Base-by-base conservation (phyloP, 2,888 invertebrate genomes). In the Phragmatobia fuliginosa region DNA sequence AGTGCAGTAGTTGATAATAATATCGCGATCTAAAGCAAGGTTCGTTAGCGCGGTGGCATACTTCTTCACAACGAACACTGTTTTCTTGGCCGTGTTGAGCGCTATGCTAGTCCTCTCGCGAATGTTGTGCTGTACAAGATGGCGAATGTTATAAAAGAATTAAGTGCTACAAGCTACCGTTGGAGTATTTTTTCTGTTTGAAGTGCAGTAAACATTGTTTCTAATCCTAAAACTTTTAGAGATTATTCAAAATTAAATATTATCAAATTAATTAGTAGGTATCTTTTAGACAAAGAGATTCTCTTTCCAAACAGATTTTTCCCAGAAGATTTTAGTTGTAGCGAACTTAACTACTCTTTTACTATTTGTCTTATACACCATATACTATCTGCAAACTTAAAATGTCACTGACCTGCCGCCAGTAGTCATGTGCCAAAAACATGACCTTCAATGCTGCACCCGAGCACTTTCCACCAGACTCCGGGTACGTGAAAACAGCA, bases 371-470 rank as follows among this genome's bases (percentile, higher is more conserved):
- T 5, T 7, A 36, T 36, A 36, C 36, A 36, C 36, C 36, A 10
- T 2, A 1, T 28, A 28, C 8, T 28, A n/a, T 11, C 7, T 28
- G 0, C 28, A 28, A 38, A 36, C 6, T 6, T 36, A 62, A 41
- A 41, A 21, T 31, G 6, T 2, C 21, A 33, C 73, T 52, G n/a
- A 98, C 98, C 92, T 96, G 96, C 85, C 97, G 96, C 86, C 98
- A 96, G 89, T 97, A 97, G 84, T 98, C 97, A 78, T 99, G 99
- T 18, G 98, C 96, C 8, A 99, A 95, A 88, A 99, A 99, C 93
- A 97, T 97, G 77, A 99, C 98, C 94, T 99, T 99, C 92, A 99
- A 99, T 8, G 99, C 99, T 0, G 99, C 99, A 0, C 99, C 99
- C 0, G 99, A 97, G 92, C 99, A 99, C 91, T 99, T 99, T 14